These are phyloP conservation scores for Pholis gunnellus DNA, from an alignment of 2,113 vertebrate genomes.

Conservation along the genomic window DNA sequence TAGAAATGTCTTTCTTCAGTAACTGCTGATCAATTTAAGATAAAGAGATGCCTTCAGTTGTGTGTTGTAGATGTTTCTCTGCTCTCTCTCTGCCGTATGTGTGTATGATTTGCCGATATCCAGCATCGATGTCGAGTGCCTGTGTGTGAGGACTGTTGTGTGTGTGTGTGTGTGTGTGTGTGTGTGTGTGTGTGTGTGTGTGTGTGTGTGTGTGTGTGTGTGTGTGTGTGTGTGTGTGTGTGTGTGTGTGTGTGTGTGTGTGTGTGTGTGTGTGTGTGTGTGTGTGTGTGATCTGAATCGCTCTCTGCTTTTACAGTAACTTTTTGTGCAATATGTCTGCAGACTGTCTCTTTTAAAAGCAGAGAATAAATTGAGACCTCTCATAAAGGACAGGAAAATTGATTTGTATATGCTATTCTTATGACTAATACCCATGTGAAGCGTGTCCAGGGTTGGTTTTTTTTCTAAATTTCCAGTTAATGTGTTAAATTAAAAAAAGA, in stretches of 20 bases:
- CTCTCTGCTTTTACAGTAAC: conserved; percentile 73
- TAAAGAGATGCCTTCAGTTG: conserved; percentile 67
- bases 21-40: conserved; percentile 27
- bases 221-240: conserved; percentile 26
- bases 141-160: conserved; percentile 29
- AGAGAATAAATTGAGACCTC: conserved; percentile 40
- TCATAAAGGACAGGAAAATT: conserved; percentile 32
- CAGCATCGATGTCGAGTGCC: conserved; percentile 51
- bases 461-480: conserved; percentile 12
- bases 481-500: conserved; percentile 31
- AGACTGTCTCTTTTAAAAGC: conserved; percentile 47
- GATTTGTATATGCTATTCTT: conserved; percentile 51
- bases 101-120: conserved; percentile 32
- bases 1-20: conserved; percentile 14
- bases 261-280: conserved; percentile 28
- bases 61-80: conserved; percentile 63
- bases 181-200: conserved; percentile 17
- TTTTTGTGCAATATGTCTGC: conserved; percentile 75
- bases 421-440: conserved; percentile 37
- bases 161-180: conserved; percentile 15
- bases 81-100: conserved; percentile 33
- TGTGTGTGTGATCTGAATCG: conserved; percentile 28
- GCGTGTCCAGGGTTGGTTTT: conserved; percentile 28
- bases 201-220: conserved; percentile 11
- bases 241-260: conserved; percentile 28